These are phyloP conservation scores for Cistogaster globosa DNA, from an alignment of 2,888 invertebrate genomes.

Conservation along the genomic window DNA sequence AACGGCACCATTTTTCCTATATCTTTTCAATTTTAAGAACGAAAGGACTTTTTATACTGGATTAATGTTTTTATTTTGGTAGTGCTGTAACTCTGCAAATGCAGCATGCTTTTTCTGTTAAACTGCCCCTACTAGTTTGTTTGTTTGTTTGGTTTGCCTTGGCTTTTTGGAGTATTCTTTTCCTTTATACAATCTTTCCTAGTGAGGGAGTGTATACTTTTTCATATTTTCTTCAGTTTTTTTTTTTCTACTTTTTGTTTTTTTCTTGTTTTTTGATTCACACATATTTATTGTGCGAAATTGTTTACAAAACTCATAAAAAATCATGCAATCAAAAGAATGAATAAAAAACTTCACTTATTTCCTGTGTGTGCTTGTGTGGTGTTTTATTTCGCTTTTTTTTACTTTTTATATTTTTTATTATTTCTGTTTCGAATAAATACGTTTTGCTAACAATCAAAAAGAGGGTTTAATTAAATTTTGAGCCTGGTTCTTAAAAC, in stretches of 20 bases:
- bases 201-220: not conserved
- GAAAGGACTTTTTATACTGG: not conserved
- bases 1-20: too few relatives aligned
- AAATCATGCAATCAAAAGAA: conserved; percentile 64
- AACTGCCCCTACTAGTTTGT: conserved; percentile 13
- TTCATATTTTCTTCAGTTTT: not conserved
- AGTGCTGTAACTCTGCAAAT: conserved; percentile 27
- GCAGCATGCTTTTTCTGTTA: conserved; percentile 45
- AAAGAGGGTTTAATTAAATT: conserved; percentile 68
- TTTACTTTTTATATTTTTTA: conserved; percentile 17
- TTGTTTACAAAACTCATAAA: conserved; percentile 71
- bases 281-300: conserved; percentile 70
- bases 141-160: conserved; percentile 23
- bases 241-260: not conserved
- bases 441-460: conserved; percentile 50
- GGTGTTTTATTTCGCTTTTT: conserved; percentile 35
- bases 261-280: conserved; percentile 23
- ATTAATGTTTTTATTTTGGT: conserved; percentile 28
- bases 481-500: conserved; percentile 59
- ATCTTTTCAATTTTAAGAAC: too few relatives aligned
- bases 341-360: conserved; percentile 58
- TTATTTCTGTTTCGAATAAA: conserved; percentile 61
- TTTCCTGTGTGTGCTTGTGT: conserved; percentile 29
- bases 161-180: conserved; percentile 41
- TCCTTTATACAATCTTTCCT: conserved; percentile 15